Conservation (phyloP, 2,797 vertebrate species). For the Leuciscus waleckii region DNA sequence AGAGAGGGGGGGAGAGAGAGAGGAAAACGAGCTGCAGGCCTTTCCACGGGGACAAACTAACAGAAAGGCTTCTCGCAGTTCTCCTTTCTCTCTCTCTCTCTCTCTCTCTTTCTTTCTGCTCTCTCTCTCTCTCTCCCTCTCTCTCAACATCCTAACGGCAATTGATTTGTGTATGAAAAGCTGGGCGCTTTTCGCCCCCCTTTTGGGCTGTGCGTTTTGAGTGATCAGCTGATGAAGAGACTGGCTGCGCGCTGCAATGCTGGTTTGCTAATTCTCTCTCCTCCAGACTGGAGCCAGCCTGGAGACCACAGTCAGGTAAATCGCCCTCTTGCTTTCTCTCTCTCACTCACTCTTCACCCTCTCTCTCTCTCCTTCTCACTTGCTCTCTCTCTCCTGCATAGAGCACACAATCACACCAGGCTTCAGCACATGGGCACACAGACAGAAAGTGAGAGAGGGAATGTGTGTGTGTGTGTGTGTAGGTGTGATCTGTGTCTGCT, state of each 20-base stretch:
- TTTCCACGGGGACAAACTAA: slow-evolving; percentile 89
- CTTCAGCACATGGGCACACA: slow-evolving; percentile 81
- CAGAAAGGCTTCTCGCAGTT: slow-evolving; percentile 60
- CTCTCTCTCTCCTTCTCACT: slow-evolving; percentile 65
- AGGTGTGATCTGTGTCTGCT: slow-evolving; percentile 81
- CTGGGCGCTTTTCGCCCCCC: slow-evolving; percentile 90
- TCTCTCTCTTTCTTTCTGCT: slow-evolving; percentile 34
- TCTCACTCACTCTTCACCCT: slow-evolving; percentile 53
- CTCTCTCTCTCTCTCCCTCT: slow-evolving; percentile 44
- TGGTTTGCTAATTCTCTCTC: slow-evolving; percentile 99
- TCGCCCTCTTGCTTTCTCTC: slow-evolving; percentile 87
- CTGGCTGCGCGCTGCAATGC: slow-evolving; percentile 99
- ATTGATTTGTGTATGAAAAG: slow-evolving; percentile 99
- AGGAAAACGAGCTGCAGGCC: slow-evolving; percentile 87
- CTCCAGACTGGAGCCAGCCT: slow-evolving; percentile 95
- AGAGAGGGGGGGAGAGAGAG: slow-evolving; percentile 32
- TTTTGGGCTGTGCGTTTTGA: slow-evolving; percentile 90
- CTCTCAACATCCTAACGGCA: slow-evolving; percentile 72
- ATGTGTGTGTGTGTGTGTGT: slow-evolving; percentile 67
- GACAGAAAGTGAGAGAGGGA: slow-evolving; percentile 47
- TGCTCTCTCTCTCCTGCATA: slow-evolving; percentile 66
- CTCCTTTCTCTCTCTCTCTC: slow-evolving; percentile 43
- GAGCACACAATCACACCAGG: slow-evolving; percentile 87
- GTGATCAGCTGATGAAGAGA: slow-evolving; percentile 99
- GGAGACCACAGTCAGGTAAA: slow-evolving; percentile 99